phyloP scores from a whole-genome alignment of 2,797 vertebrate species.

The Mareca strepera region DNA sequence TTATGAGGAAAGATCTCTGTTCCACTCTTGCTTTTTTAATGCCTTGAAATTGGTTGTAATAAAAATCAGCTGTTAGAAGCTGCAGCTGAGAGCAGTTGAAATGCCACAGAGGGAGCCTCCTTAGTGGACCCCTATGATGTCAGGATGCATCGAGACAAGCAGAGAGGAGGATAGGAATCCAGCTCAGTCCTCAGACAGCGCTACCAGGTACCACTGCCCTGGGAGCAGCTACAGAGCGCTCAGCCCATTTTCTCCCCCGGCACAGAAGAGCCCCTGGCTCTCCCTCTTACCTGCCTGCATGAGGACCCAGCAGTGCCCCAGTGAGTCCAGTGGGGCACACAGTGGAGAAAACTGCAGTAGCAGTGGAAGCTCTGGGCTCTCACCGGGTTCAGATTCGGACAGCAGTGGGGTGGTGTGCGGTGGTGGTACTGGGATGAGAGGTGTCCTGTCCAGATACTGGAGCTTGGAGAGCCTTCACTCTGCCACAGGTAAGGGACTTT shows the following conservation, averaged over 20 bases:
- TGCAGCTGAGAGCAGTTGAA: conserved; percentile 5
- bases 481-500: conserved; percentile 85
- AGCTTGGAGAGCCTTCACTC: conserved; percentile 96
- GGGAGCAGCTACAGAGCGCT: neutral
- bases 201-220: conserved; percentile 59
- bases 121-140: conserved; percentile 87
- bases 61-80: conserved; percentile 15
- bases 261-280: conserved; percentile 73
- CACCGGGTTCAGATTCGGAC: conserved; percentile 90
- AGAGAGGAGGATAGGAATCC: conserved; percentile 52
- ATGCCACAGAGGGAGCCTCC: conserved; percentile 77
- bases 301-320: conserved; percentile 89
- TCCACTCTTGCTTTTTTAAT: neutral
- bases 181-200: conserved; percentile 52
- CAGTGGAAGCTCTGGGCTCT: conserved; percentile 87
- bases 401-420: conserved; percentile 86
- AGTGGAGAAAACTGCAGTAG: conserved; percentile 88
- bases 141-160: conserved; percentile 74
- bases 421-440: conserved; percentile 82
- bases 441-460: conserved; percentile 91
- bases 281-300: conserved; percentile 70
- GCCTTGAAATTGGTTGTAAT: conserved; percentile 21
- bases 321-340: conserved; percentile 85
- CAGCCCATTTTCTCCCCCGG: neutral
- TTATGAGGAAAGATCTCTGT: neutral